phyloP scores from a whole-genome alignment of 2,113 vertebrate species.

The Oreotrochilus melanogaster region DNA sequence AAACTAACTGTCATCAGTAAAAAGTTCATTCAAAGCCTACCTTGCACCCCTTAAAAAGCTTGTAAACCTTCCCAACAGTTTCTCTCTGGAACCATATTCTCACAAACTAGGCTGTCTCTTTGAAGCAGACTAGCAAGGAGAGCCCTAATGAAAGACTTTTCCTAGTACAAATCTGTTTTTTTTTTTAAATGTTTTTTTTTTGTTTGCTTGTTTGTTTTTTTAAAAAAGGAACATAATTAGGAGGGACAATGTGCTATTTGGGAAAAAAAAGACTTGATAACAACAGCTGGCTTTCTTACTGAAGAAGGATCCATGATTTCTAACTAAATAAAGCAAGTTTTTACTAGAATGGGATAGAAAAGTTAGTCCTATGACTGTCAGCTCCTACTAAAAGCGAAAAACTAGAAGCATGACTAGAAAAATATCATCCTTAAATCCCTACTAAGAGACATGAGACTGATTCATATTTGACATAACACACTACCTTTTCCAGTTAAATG shows the following conservation, averaged over 20 bases:
- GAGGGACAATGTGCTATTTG: accelerated
- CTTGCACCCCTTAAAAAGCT: neutral
- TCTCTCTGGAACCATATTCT: neutral
- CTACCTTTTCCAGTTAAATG: neutral
- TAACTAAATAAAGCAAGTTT: neutral
- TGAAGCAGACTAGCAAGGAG: neutral
- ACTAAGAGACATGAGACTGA: neutral
- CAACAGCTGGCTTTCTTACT: neutral
- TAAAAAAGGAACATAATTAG: neutral
- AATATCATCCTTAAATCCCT: neutral
- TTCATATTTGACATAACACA: neutral
- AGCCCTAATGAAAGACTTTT: neutral
- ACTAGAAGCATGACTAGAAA: neutral
- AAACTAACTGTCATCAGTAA: neutral
- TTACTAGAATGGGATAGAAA: neutral
- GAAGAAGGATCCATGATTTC: neutral
- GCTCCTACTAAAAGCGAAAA: neutral
- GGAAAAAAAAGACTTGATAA: neutral
- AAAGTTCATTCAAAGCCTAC: neutral
- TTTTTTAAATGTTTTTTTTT: no score
- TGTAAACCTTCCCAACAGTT: neutral
- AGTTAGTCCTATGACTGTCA: neutral
- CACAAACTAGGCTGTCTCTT: neutral
- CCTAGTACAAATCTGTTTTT: neutral
- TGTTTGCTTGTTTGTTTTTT: no score